Percentiles rank a stretch among this genome's conserved stretches.
Evolutionary conservation across 1,140 invertebrate species (phyloP).

Genomic region (Papilio polyxenes): DNA sequence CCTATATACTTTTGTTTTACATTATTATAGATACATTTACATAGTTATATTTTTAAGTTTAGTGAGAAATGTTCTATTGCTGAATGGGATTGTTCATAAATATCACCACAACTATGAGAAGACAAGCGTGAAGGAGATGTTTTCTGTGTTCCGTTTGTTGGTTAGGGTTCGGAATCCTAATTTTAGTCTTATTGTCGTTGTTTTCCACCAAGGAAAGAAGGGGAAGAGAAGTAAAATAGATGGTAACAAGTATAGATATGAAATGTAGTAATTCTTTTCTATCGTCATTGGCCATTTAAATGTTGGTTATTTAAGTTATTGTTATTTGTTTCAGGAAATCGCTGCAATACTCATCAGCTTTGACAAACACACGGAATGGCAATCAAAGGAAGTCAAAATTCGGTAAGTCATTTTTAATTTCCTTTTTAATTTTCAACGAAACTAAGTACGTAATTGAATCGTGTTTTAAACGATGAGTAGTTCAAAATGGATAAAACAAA

Average conservation of each 20-base stretch:
- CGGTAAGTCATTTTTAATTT: conserved; percentile 83
- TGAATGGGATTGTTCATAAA: neutral
- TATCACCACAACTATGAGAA: neutral
- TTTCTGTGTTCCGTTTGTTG: neutral
- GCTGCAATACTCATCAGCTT: conserved; percentile 98
- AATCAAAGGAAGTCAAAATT: conserved; percentile 97
- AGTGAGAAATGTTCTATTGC: neutral
- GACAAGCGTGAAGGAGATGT: neutral
- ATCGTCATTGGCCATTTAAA: neutral
- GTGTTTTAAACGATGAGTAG: too few species aligned
- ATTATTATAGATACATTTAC: neutral
- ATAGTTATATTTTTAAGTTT: neutral
- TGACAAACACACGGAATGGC: conserved; percentile 97
- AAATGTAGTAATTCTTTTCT: neutral
- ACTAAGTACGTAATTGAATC: too few species aligned
- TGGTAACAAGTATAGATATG: neutral
- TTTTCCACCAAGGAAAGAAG: neutral
- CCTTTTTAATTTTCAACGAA: too few species aligned
- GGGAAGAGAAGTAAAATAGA: neutral
- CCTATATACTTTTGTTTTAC: neutral
- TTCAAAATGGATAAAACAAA: neutral
- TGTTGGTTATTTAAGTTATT: neutral
- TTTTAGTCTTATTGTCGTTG: neutral
- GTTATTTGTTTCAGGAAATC: conserved; percentile 92
- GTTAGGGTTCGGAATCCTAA: neutral